Evolutionary conservation across 2,797 vertebrate species (phyloP), one percentile per base, ranked within the genome.

Genomic region (Silurus aristotelis): DNA sequence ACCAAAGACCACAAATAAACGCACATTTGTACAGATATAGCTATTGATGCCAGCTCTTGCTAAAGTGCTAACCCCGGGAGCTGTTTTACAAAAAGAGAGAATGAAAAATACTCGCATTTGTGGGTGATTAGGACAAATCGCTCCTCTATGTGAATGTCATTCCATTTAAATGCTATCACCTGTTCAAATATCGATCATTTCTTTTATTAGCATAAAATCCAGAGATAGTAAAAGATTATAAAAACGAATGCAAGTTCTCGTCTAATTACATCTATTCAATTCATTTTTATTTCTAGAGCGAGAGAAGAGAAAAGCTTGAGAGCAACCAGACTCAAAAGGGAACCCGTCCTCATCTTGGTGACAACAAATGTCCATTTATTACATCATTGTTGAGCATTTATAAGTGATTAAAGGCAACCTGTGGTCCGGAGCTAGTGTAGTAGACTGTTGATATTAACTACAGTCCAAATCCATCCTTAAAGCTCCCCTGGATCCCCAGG

Each of bases 11-110:
- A 91, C 75, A 80, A 86, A 66, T 67, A 55, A 90, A 89, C 87
- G 85, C 46, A 46, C 58, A 87, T 90, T 64, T 77, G 64, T 80
- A 78, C 79, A 60, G 31, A 84, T 56, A 67, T 70, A 68, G 75
- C 43, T 70, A 72, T 58, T 67, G 67, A 92, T 87, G 87, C 87
- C 89, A 89, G 87, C 90, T 90, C 90, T 90, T 2, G 83, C 77
- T 88, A 58, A 84, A 92, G 84, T 89, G 88, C 81, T 13, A 63
- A 67, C 79, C 25, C 56, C 66, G 68, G 48, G 75, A 17, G 80
- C 38, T 63, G 55, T 17, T 80, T 66, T 27, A 66, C 61, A 10
- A 52, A 48, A 25, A 52, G 14, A n/a, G 12, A 25, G 17, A 14
- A 55, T 25, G 3, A 48, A 75, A 52, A n/a, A 17, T 8, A 55